Evolutionary conservation across 2,797 vertebrate species (phyloP).

Genomic region (Spinus olivaceus): DNA sequence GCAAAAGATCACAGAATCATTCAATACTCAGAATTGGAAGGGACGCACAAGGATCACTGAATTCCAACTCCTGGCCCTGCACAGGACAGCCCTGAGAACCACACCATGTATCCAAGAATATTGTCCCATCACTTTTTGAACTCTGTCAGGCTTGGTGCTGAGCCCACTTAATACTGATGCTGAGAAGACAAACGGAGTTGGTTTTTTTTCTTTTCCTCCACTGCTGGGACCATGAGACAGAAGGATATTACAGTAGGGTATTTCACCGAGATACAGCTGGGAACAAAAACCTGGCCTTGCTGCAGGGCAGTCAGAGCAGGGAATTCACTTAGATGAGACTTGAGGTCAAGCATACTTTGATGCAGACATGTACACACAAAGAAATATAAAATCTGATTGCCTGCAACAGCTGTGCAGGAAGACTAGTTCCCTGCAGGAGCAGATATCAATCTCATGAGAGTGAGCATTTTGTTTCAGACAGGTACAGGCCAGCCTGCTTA

Average conservation of each 20-base stretch:
- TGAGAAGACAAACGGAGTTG: neutral
- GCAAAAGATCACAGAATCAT: neutral
- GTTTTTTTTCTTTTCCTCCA: neutral
- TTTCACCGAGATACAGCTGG: neutral
- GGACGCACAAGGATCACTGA: neutral
- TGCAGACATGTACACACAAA: neutral
- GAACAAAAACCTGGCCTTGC: neutral
- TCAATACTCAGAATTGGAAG: neutral
- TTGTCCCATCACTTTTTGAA: neutral
- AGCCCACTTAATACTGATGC: neutral
- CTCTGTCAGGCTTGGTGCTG: neutral
- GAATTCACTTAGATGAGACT: neutral
- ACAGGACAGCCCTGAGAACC: neutral
- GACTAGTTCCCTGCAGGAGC: neutral
- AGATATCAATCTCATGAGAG: neutral
- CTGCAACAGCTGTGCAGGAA: neutral
- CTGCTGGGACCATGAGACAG: rapidly evolving
- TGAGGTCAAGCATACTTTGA: neutral
- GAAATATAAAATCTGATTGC: neutral
- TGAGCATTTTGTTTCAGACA: neutral
- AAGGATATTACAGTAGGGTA: neutral
- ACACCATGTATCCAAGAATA: neutral
- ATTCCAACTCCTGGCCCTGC: neutral
- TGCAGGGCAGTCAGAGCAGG: neutral
- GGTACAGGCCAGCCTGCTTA: neutral